Conservation (phyloP, 30 jellyfish, hydroid and myxozoan genomes). For the Aurelia coerulea region DNA sequence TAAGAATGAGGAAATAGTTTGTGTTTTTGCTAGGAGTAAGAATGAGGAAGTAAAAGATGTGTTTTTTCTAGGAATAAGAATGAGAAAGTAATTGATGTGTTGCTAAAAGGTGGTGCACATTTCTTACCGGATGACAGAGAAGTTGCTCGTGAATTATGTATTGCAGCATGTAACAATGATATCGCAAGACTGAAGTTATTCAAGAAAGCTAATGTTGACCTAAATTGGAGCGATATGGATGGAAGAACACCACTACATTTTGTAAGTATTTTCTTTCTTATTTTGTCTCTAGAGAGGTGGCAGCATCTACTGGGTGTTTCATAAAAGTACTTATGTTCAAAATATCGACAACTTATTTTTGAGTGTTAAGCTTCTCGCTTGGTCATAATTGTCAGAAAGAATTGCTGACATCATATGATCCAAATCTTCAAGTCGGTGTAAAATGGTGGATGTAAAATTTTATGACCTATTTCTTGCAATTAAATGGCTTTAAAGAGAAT, state of each 20-base stretch:
- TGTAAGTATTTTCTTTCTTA: conserved; percentile 51
- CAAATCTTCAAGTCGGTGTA: too few relatives aligned
- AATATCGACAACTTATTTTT: too few relatives aligned
- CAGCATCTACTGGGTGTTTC: neutral
- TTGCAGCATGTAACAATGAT: conserved; percentile 90
- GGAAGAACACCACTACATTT: conserved; percentile 97
- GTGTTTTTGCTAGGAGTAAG: conserved; percentile 19
- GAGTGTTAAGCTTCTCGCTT: too few relatives aligned
- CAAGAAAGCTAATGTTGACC: conserved; percentile 72
- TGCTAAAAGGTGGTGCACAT: conserved; percentile 86
- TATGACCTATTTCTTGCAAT: too few relatives aligned
- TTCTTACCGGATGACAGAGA: conserved; percentile 87
- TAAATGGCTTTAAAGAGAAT: too few relatives aligned
- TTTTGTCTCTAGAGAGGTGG: neutral
- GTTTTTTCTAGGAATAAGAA: conserved; percentile 67
- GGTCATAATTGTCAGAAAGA: too few relatives aligned
- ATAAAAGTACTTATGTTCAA: too few relatives aligned
- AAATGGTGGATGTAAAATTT: too few relatives aligned
- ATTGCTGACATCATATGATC: too few relatives aligned
- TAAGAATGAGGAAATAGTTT: too few relatives aligned
- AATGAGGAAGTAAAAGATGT: too few relatives aligned
- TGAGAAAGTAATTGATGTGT: conserved; percentile 63
- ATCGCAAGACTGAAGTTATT: conserved; percentile 77
- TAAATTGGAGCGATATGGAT: conserved; percentile 83
- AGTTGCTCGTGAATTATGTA: conserved; percentile 89